Evolutionary conservation across 2,113 vertebrate genomes (phyloP).

Genomic region (Opisthocomus hoazin): DNA sequence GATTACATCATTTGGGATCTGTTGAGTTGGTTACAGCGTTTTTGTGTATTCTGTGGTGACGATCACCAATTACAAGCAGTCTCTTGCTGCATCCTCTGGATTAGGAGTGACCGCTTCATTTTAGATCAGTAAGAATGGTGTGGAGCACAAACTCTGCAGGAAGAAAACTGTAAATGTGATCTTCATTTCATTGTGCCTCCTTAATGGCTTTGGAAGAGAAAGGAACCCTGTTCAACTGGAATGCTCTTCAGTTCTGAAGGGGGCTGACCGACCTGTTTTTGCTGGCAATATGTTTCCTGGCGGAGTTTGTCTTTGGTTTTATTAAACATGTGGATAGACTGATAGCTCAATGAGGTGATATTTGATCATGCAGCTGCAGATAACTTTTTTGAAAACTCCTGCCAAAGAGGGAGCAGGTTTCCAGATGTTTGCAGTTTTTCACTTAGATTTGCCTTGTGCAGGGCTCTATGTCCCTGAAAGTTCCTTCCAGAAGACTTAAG

Average conservation of each 20-base stretch:
- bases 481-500: not conserved
- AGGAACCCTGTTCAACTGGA: not conserved
- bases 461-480: not conserved
- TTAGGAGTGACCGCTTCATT: not conserved
- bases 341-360: not conserved
- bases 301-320: not conserved
- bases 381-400: not conserved
- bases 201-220: not conserved
- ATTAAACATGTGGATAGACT: not conserved
- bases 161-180: not conserved
- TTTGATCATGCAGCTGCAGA: not conserved
- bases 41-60: not conserved
- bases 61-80: not conserved
- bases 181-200: not conserved
- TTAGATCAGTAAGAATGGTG: not conserved
- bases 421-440: not conserved
- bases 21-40: not conserved
- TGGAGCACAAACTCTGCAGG: not conserved
- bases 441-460: not conserved
- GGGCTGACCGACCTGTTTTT: not conserved
- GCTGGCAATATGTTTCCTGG: not conserved
- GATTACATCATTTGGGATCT: not conserved
- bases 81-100: not conserved
- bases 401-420: not conserved
- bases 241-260: not conserved